Evolutionary conservation across 1,140 invertebrate species (phyloP).

Genomic region (Drosophila virilis): DNA sequence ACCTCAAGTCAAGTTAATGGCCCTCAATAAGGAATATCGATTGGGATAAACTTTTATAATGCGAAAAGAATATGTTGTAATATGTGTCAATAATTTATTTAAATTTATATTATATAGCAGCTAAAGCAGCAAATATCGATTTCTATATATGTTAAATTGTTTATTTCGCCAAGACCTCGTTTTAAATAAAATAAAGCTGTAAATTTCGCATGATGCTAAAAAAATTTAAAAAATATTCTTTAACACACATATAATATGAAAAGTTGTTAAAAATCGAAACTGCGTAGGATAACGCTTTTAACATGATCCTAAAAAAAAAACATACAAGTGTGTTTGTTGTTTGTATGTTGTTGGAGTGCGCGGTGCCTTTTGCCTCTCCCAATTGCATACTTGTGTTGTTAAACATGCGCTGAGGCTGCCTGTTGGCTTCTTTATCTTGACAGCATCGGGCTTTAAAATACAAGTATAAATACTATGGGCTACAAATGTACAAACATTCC

Average conservation of each 20-base stretch:
- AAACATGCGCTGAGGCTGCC: conserved; percentile 69
- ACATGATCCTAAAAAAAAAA: conserved; percentile 14
- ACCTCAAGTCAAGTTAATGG: conserved; percentile 1
- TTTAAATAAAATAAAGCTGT: too few relatives aligned
- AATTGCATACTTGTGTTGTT: conserved; percentile 62
- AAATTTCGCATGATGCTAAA: too few relatives aligned
- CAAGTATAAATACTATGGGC: conserved; percentile 53
- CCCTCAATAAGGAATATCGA: too few relatives aligned
- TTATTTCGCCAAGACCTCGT: too few relatives aligned
- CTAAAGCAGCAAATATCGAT: too few relatives aligned
- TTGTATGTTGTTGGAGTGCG: conserved; percentile 3
- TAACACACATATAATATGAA: neutral
- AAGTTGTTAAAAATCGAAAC: neutral
- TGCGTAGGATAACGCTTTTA: conserved; percentile 19
- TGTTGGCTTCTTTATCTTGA: conserved; percentile 69
- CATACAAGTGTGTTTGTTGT: neutral
- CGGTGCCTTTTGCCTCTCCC: conserved; percentile 22
- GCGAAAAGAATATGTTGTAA: too few relatives aligned
- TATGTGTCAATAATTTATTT: too few relatives aligned
- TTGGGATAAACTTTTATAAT: too few relatives aligned
- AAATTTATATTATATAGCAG: too few relatives aligned
- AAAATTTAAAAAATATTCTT: neutral
- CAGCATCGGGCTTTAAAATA: conserved; percentile 81
- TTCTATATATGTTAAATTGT: too few relatives aligned
- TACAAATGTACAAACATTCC: conserved; percentile 75